Evolutionary conservation across 2,888 invertebrate species (phyloP), one percentile per base, ranked within the genome.

Genomic region (Dynastes maya): DNA sequence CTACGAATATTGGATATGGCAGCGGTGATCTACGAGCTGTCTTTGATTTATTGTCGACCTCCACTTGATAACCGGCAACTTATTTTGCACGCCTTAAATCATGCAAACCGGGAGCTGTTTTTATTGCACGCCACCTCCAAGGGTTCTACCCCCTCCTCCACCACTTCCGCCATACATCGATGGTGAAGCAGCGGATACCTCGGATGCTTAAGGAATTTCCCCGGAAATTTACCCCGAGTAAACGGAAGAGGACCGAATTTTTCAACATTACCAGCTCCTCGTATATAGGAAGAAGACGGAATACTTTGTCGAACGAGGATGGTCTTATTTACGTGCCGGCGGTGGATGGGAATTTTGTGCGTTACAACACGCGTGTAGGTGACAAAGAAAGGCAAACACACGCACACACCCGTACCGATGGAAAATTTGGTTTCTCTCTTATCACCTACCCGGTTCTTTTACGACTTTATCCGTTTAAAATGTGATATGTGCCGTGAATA

Each of bases 401-500:
- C 51, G 32, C 63, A 32, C 51, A 63, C 63, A 2, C 32, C 32
- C 32, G 32, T 37, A 32, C 6, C 49, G 51, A 68, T 51, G 51
- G 29, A 68, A 51, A 68, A 68, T 68, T 68, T 53, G 68, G 68
- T 68, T 68, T 51, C 68, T 68, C 49, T 29, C 68, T 68, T 68
- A 68, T 68, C 68, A 68, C 68, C 68, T 68, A 68, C 29, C 68
- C 27, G 27, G 68, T 68, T 72, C 32, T 72, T 72, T 72, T 72
- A 72, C 72, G 72, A 72, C 58, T 55, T 72, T 61, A 72, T 72
- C 72, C 72, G 72, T 61, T 72, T 72, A 72, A 58, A 58, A 72
- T 58, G 72, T 72, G 72, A 72, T 58, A 58, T 58, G 72, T 72
- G 58, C 68, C 29, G 49, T 68, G 68, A 68, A 68, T 72, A 58